A percentile compares a stretch with the other conserved stretches of the same genome.
Conservation (phyloP, 2,797 vertebrate species). For the Podarcis lilfordi region DNA sequence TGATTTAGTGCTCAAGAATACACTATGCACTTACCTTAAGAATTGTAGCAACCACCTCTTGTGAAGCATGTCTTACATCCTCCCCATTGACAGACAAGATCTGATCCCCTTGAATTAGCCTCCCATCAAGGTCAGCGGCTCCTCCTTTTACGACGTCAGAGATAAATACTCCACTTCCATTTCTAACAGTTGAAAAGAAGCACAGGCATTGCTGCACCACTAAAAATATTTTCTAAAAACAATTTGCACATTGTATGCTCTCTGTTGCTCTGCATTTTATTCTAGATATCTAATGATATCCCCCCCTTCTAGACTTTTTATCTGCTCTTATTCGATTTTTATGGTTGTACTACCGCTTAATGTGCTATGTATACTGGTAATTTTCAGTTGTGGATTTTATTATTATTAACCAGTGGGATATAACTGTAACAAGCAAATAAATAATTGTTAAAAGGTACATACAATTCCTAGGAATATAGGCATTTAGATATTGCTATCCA, state of each 20-base stretch:
- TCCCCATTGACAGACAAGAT: constrained; percentile 93
- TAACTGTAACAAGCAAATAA: constrained; percentile 21
- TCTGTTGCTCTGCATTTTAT: too few relatives aligned
- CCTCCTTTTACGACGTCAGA: constrained; percentile 95
- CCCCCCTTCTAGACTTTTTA: background rate
- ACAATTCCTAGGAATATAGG: constrained; percentile 30
- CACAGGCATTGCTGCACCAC: constrained; percentile 67
- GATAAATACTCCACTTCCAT: constrained; percentile 93
- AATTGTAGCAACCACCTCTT: constrained; percentile 90
- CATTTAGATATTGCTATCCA: background rate
- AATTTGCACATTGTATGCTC: constrained; percentile 36
- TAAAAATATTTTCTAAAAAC: constrained; percentile 61
- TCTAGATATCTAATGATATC: background rate
- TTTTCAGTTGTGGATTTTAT: background rate
- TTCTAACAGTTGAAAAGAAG: constrained; percentile 80
- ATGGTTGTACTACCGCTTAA: background rate
- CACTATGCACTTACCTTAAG: constrained; percentile 86
- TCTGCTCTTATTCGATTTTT: background rate
- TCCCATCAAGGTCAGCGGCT: constrained; percentile 91
- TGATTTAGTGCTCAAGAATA: constrained; percentile 14
- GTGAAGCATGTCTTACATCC: constrained; percentile 88
- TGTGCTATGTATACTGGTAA: background rate
- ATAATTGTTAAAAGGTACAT: constrained; percentile 60
- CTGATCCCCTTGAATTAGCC: constrained; percentile 95
- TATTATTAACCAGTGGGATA: background rate